These are phyloP conservation scores for Notocelia uddmanniana DNA, from an alignment of 2,888 invertebrate genomes.

Conservation along the genomic window DNA sequence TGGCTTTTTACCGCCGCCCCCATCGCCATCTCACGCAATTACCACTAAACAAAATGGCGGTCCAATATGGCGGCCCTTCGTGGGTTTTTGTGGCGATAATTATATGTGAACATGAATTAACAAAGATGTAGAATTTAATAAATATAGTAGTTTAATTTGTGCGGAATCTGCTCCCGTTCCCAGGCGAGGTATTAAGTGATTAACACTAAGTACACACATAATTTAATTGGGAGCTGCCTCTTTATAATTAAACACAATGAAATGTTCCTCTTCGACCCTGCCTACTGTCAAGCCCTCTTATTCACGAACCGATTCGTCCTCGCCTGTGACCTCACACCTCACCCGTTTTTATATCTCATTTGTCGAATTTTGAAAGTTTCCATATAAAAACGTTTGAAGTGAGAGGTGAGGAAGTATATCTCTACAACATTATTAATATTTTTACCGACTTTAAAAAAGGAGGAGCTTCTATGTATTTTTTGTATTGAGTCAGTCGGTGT, in stretches of 20 bases:
- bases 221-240: slow-evolving; percentile 1
- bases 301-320: no score
- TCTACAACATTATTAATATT: no score
- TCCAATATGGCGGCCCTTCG: slow-evolving; percentile 70
- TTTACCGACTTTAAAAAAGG: no score
- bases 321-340: no score
- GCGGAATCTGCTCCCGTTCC: slow-evolving; percentile 11
- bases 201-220: slow-evolving; percentile 10
- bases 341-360: no score
- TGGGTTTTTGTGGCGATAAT: slow-evolving; percentile 62
- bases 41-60: slow-evolving; percentile 69
- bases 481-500: not conserved
- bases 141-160: slow-evolving; percentile 27
- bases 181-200: slow-evolving; percentile 24
- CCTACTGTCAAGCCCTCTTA: not conserved
- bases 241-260: not conserved
- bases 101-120: slow-evolving; percentile 41
- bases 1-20: slow-evolving; percentile 73
- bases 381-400: no score
- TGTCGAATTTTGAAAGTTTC: no score
- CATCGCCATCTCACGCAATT: slow-evolving; percentile 76
- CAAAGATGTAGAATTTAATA: slow-evolving; percentile 41
- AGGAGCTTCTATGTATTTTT: no score
- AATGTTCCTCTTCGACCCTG: not conserved
- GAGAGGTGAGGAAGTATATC: not conserved